phyloP scores from a whole-genome alignment of 2,113 vertebrate genomes.

The Tetraodon nigroviridis region DNA sequence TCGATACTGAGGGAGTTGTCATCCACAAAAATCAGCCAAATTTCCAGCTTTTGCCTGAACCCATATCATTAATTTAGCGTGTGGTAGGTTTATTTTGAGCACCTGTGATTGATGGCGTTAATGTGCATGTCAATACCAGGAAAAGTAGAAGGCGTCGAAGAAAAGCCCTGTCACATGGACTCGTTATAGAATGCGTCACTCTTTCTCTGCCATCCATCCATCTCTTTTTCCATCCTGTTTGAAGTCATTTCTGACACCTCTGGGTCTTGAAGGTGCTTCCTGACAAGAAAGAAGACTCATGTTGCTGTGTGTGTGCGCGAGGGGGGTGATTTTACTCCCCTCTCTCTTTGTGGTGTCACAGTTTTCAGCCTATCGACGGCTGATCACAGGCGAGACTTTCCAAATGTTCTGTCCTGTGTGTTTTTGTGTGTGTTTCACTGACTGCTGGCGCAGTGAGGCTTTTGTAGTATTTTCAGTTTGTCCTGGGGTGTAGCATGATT shows the following conservation, averaged over 20 bases:
- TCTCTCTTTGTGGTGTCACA: slow-evolving; percentile 40
- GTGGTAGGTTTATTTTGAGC: slow-evolving; percentile 5
- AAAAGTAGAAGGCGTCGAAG: slow-evolving; percentile 12
- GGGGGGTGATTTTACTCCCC: slow-evolving; percentile 3
- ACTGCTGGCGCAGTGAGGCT: slow-evolving; percentile 9
- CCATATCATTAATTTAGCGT: background rate
- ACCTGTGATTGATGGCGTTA: background rate
- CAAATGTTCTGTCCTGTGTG: slow-evolving; percentile 32
- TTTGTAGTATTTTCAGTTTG: slow-evolving; percentile 39
- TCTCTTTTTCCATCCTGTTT: slow-evolving; percentile 30
- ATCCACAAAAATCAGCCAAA: slow-evolving; percentile 1
- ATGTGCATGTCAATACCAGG: background rate
- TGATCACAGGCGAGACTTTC: slow-evolving; percentile 52
- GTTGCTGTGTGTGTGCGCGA: slow-evolving; percentile 1
- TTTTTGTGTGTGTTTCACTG: slow-evolving; percentile 10
- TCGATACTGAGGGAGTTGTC: slow-evolving; percentile 1
- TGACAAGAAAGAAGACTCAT: slow-evolving; percentile 52
- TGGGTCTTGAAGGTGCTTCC: slow-evolving; percentile 51
- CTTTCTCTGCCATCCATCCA: slow-evolving; percentile 23
- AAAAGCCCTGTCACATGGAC: slow-evolving; percentile 38
- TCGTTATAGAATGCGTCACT: slow-evolving; percentile 35
- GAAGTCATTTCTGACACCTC: slow-evolving; percentile 60
- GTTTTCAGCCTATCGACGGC: slow-evolving; percentile 40
- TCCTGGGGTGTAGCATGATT: background rate
- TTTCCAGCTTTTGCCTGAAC: slow-evolving; percentile 25